Base-by-base conservation (phyloP, 1,140 invertebrate genomes). In the Stegodyphus mimosarum region DNA sequence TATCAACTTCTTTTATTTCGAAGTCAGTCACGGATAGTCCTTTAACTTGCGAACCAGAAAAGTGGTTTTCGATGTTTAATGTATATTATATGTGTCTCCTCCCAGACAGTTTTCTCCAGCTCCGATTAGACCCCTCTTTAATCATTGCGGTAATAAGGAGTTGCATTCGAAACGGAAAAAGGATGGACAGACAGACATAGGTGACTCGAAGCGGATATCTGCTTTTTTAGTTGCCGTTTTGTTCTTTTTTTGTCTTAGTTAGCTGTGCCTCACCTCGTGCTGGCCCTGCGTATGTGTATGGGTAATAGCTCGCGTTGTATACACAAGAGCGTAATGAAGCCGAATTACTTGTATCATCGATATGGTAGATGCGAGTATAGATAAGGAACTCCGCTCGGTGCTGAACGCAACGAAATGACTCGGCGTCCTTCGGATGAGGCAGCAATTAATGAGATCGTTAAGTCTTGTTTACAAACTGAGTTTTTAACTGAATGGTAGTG, bases 121-220 rank as follows among this genome's bases (percentile, higher is more conserved):
- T 9, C 55, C 55, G 55, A 60, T 60, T 60, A 60, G 9, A 60
- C 9, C 9, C 9, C 55, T 60, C 55, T 60, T 60, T 60, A 60
- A 60, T 60, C 55, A 60, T 60, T 60, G 55, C 55, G 55, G 55
- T 60, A 60, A 60, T 60, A 60, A 60, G 55, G 55, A 60, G 55
- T 60, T 60, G 55, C 55, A 60, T 60, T 60, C 55, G 55, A 60
- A 60, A 60, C 55, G 55, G 55, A 60, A 60, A 60, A 60, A 9
- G 55, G 55, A 60, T 60, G 55, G 55, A 60, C 55, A 60, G 9
- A 33, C 33, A 33, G 33, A 33, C 33, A 60, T 9, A 60, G 55
- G 55, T 60, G 55, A 60, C 55, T 60, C 9, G 55, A 60, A 60
- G 55, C 55, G 55, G 55, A 60, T 60, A 60, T 60, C 15, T 60